Conservation (phyloP, 1,140 invertebrate genomes). For the Luehdorfia chinensis region DNA sequence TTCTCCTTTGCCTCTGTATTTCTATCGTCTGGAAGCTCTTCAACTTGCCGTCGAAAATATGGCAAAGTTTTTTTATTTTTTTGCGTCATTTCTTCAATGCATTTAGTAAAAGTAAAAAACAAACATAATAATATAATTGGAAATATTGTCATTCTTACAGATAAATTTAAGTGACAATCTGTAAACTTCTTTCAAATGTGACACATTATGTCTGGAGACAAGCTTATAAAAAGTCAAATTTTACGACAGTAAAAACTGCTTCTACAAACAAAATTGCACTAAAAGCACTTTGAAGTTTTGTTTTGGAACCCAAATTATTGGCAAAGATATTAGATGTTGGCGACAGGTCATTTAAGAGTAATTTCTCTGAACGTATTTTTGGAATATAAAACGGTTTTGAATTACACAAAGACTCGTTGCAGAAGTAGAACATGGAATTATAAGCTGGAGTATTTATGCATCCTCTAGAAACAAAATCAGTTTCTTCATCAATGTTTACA, state of each 20-base stretch:
- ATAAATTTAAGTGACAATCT: conserved; percentile 7
- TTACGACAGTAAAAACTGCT: conserved; percentile 3
- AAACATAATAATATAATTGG: conserved; percentile 3
- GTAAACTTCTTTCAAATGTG: conserved; percentile 5
- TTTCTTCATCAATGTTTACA: conserved; percentile 36
- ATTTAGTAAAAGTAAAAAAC: conserved; percentile 9
- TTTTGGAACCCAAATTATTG: background rate
- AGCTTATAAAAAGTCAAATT: background rate
- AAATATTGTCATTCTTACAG: conserved; percentile 18
- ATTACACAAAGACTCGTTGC: conserved; percentile 40
- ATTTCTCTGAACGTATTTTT: conserved; percentile 9
- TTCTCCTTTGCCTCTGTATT: conserved; percentile 19
- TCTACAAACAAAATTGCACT: background rate
- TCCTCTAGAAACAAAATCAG: conserved; percentile 38
- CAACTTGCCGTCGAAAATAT: conserved; percentile 38
- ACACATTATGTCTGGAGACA: background rate
- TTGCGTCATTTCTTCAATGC: conserved; percentile 3
- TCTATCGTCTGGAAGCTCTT: conserved; percentile 30
- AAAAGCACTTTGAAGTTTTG: background rate
- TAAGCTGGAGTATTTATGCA: conserved; percentile 38
- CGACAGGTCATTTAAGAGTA: conserved; percentile 1
- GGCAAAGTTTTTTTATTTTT: conserved; percentile 27
- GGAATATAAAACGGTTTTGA: conserved; percentile 22
- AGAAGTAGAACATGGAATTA: conserved; percentile 47
- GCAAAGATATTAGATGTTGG: background rate